A percentile compares a stretch with the other conserved stretches of the same genome.
Evolutionary conservation across 2,888 invertebrate genomes (phyloP).

Genomic region (Callosobruchus maculatus): DNA sequence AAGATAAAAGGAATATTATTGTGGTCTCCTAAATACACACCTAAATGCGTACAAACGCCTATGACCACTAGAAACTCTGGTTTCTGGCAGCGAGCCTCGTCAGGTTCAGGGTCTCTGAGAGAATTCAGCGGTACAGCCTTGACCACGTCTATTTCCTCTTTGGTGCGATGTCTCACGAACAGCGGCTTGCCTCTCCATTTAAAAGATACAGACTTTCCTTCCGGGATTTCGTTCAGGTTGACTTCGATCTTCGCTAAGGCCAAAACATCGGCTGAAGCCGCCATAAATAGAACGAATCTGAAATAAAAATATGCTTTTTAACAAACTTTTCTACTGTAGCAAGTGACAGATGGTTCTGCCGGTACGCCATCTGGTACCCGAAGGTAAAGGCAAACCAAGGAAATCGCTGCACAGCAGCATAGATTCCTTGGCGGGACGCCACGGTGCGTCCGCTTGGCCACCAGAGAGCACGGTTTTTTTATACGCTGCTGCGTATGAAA

Average conservation of each 20-base stretch:
- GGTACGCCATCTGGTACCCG: too few species aligned
- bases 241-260: slow-evolving; percentile 77
- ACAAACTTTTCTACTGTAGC: too few species aligned
- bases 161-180: slow-evolving; percentile 69
- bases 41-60: slow-evolving; percentile 79
- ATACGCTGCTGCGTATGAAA: too few species aligned
- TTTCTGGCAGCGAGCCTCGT: slow-evolving; percentile 43
- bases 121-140: slow-evolving; percentile 56
- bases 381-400: too few species aligned
- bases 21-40: too few species aligned
- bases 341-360: too few species aligned
- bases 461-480: too few species aligned
- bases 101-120: slow-evolving; percentile 62
- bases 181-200: slow-evolving; percentile 81
- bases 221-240: slow-evolving; percentile 63
- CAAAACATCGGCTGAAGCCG: slow-evolving; percentile 68
- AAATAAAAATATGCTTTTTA: background rate
- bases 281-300: slow-evolving; percentile 58
- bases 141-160: slow-evolving; percentile 62
- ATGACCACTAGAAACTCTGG: slow-evolving; percentile 76
- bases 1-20: too few species aligned
- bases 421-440: too few species aligned
- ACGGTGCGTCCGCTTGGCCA: too few species aligned
- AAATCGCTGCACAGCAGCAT: too few species aligned
- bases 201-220: slow-evolving; percentile 61